These are phyloP conservation scores for Lasioglossum figueresi DNA, from an alignment of 2,888 invertebrate species.

Conservation along the genomic window DNA sequence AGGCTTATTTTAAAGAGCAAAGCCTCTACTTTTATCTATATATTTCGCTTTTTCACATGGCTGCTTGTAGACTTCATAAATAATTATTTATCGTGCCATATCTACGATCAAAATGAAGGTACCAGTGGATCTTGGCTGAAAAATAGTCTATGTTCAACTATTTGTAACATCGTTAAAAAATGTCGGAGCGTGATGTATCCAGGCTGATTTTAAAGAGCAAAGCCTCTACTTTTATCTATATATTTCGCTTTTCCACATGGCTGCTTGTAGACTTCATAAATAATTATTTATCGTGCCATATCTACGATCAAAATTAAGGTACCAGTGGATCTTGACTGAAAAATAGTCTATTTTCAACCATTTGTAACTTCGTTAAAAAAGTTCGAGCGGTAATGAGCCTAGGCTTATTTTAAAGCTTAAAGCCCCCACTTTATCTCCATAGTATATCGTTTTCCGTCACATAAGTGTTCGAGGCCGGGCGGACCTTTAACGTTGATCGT, in stretches of 20 bases:
- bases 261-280: not conserved
- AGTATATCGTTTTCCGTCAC: not conserved
- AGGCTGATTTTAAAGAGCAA: not conserved
- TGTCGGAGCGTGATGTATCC: not conserved
- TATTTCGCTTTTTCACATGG: accelerated
- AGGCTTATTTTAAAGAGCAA: not conserved
- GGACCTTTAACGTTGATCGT: not conserved
- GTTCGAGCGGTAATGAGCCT: too few relatives aligned
- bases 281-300: not conserved
- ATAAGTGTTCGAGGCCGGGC: not conserved
- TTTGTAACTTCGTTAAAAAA: too few relatives aligned
- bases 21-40: not conserved
- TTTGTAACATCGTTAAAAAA: too few relatives aligned
- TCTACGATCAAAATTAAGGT: not conserved
- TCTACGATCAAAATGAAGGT: not conserved
- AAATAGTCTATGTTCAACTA: not conserved
- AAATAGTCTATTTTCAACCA: not conserved
- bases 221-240: not conserved
- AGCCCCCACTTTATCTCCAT: not conserved
- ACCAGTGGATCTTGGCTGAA: not conserved
- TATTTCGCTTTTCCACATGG: not conserved
- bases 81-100: not conserved
- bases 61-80: not conserved
- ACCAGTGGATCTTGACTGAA: not conserved
- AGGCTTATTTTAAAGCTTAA: not conserved